Evolutionary conservation across 2,797 vertebrate species (phyloP).

Genomic region (Pogoniulus pusillus): DNA sequence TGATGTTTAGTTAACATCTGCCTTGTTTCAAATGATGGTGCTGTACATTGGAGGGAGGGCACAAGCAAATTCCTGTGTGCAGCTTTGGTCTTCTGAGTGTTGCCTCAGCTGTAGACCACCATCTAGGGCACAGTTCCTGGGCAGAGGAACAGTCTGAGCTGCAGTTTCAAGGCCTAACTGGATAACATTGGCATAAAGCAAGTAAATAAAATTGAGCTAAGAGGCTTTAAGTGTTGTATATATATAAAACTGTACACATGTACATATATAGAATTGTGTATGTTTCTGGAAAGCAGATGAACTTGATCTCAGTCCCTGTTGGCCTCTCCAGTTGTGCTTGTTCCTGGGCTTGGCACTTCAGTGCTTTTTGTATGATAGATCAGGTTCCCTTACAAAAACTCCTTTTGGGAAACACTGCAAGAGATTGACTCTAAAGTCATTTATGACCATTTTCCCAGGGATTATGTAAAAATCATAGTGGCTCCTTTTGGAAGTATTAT

Average conservation of each 20-base stretch:
- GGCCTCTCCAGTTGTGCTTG: neutral
- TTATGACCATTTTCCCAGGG: neutral
- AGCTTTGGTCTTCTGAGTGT: too few relatives aligned
- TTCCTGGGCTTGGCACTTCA: neutral
- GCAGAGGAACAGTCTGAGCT: neutral
- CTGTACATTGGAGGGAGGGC: too few relatives aligned
- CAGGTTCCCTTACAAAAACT: neutral
- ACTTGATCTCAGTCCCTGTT: neutral
- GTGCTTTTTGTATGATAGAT: neutral
- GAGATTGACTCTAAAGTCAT: neutral
- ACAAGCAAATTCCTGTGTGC: too few relatives aligned
- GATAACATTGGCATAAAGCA: neutral
- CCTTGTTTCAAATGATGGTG: too few relatives aligned
- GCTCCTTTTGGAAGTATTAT: neutral
- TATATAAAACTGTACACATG: neutral
- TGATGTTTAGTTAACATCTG: too few relatives aligned
- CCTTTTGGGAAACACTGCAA: neutral
- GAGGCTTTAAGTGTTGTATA: neutral
- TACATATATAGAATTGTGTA: accelerated
- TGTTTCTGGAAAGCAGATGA: neutral
- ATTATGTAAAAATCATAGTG: accelerated
- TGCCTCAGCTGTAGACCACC: neutral
- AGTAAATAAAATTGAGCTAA: neutral
- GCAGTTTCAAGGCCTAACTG: neutral
- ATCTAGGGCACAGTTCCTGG: neutral